A percentile compares a stretch with the other conserved stretches of the same genome.
Conservation (phyloP, 2,797 vertebrate species). For the Ambastaia sidthimunki region DNA sequence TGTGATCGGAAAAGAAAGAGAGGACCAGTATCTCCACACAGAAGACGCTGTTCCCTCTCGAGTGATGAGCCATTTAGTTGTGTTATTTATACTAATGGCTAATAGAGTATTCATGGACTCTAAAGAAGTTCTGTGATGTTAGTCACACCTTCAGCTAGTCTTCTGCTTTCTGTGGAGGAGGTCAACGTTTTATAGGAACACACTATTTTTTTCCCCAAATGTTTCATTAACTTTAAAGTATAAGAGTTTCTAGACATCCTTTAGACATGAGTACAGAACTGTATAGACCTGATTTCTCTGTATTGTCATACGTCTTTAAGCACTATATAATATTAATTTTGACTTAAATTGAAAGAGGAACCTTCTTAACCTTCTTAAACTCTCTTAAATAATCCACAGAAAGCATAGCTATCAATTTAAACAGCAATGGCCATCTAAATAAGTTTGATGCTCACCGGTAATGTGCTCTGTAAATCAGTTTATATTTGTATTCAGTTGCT, state of each 20-base stretch:
- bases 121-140: conserved; percentile 30
- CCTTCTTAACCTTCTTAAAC: too few species aligned
- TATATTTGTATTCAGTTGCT: background rate
- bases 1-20: conserved; percentile 42
- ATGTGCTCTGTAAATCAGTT: conserved; percentile 21
- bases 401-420: conserved; percentile 5
- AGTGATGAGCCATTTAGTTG: conserved; percentile 20
- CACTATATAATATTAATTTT: too few species aligned
- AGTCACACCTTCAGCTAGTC: conserved; percentile 9
- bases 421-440: background rate
- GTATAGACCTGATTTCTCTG: too few species aligned
- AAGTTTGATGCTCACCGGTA: background rate
- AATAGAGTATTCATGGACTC: conserved; percentile 30
- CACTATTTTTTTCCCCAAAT: too few species aligned
- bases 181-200: background rate
- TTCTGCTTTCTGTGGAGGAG: background rate
- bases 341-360: too few species aligned
- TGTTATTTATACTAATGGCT: conserved; percentile 28
- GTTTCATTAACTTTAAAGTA: too few species aligned
- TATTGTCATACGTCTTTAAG: too few species aligned
- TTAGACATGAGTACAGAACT: too few species aligned
- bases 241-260: too few species aligned
- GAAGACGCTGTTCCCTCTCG: conserved; percentile 9
- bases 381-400: background rate
- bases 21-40: conserved; percentile 39